Base-by-base conservation (phyloP, 1,140 invertebrate species). In the Drosophila guanche region DNA sequence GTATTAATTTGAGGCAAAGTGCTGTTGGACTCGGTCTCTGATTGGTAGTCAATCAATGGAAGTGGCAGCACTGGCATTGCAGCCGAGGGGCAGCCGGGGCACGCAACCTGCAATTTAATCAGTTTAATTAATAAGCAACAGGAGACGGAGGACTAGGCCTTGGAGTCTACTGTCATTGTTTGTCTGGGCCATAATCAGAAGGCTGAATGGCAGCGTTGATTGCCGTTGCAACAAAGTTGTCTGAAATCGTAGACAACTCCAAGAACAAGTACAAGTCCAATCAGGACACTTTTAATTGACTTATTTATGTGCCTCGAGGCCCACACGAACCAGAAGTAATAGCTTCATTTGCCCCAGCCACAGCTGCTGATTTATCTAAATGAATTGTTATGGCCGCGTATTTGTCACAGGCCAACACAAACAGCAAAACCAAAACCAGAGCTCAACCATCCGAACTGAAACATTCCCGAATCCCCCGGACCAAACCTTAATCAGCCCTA, bases 121-220 rank as follows among this genome's bases (percentile, higher is more conserved):
- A 89, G 70, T 70, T 79, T 88, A 88, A 88, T 88, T 88, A 83
- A 88, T 83, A 79, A 55, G 63, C 70, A 79, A 65, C 57, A 61
- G 58, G 8, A 48, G 43, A 7, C 14, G 10, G 8, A 10, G 14
- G 7, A 23, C 10, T 8, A 22, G n/a, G n/a, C 22, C 58, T 20
- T 58, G 50, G 56, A 67, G 67, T 72, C 51, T 66, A 40, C 60
- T 56, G 57, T 43, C 57, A 78, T 61, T 81, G 66, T 72, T 75
- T 81, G 72, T 42, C 50, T 37, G 46, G 50, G 47, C 42, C 57
- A 56, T 50, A 67, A 56, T 58, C 37, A 78, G 25, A 27, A 12
- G 37, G 23, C 8, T 80, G 58, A 73, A 65, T 67, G 37, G 63
- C 41, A 52, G 33, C 4, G 3, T 56, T 80, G 67, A 76, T 86